Conservation (phyloP, 2,888 invertebrate species). For the Palloptera scutellata region DNA sequence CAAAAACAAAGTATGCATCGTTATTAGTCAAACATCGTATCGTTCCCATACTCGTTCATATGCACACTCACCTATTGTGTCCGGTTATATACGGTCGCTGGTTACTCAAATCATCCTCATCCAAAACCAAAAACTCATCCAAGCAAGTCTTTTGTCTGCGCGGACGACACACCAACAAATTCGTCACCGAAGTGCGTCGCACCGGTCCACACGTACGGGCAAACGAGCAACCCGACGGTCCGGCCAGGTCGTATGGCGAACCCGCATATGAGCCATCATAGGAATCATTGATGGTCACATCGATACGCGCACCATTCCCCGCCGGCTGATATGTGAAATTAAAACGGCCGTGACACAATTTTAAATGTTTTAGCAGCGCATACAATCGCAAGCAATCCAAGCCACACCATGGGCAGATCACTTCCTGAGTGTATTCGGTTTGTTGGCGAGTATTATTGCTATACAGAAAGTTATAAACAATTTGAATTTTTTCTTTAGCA, state of each 20-base stretch:
- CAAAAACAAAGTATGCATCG: background rate
- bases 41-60: too few relatives aligned
- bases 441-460: slow-evolving; percentile 95
- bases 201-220: slow-evolving; percentile 72
- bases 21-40: background rate
- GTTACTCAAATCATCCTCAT: slow-evolving; percentile 84
- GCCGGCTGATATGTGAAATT: slow-evolving; percentile 80
- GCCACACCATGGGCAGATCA: slow-evolving; percentile 96
- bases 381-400: slow-evolving; percentile 88
- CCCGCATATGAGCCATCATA: slow-evolving; percentile 96
- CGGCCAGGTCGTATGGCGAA: slow-evolving; percentile 87
- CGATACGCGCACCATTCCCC: slow-evolving; percentile 81
- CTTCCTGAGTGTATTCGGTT: slow-evolving; percentile 91
- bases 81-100: slow-evolving; percentile 90
- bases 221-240: slow-evolving; percentile 76
- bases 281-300: slow-evolving; percentile 93
- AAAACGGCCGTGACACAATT: slow-evolving; percentile 92
- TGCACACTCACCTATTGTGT: slow-evolving; percentile 74
- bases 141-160: slow-evolving; percentile 69
- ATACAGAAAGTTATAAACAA: slow-evolving; percentile 95
- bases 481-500: slow-evolving; percentile 72
- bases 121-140: slow-evolving; percentile 87
- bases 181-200: slow-evolving; percentile 70
- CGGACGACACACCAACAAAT: slow-evolving; percentile 72
- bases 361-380: slow-evolving; percentile 90